Base-by-base conservation (phyloP, 1,140 invertebrate species). In the honey bee (Apis mellifera) region DNA sequence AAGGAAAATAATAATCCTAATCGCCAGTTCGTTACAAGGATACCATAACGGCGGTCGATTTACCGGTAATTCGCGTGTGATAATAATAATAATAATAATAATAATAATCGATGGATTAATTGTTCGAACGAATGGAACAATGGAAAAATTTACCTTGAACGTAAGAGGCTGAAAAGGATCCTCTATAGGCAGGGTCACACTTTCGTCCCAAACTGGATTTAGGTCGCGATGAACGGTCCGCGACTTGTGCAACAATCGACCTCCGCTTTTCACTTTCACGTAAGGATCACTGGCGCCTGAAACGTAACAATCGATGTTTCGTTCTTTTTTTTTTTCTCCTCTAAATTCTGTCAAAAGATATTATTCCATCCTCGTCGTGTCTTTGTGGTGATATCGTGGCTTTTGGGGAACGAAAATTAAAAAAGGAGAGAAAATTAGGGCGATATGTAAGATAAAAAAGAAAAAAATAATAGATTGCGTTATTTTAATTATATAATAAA, bases 281-380 rank as follows among this genome's bases (percentile, higher is more conserved):
- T 99, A 99, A 17, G 99, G 99, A 95, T 99, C 99, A 93, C 98
- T 99, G 57, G 98, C 97, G 83, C 98, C 98, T 98, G 95, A 92
- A 94, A 88, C 55, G 65, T 15, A 42, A 60, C 71, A 80, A 19
- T 70, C 50, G 9, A 42, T n/a, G 7, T 23, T 19, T 11, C 15
- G 1, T 26, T 62, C 9, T 13, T 15, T 21, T 42, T 42, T 42
- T 42, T 42, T 42, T 42, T 42, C 4, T 7, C 5, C 5, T 5
- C 4, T 32, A 0, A 26, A 54, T 55, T 48, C 32, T 7, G 15
- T 11, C 3, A 9, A 42, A 32, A 8, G 48, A 42, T 1, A 12
- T 9, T 23, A 32, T 32, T 32, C 32, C 26, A 57, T 17, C 15
- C 57, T 57, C 21, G 70, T 57, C 21, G 70, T 11, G 15, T 15